Conservation (phyloP, 2,797 vertebrate genomes). For the Manis pentadactyla region DNA sequence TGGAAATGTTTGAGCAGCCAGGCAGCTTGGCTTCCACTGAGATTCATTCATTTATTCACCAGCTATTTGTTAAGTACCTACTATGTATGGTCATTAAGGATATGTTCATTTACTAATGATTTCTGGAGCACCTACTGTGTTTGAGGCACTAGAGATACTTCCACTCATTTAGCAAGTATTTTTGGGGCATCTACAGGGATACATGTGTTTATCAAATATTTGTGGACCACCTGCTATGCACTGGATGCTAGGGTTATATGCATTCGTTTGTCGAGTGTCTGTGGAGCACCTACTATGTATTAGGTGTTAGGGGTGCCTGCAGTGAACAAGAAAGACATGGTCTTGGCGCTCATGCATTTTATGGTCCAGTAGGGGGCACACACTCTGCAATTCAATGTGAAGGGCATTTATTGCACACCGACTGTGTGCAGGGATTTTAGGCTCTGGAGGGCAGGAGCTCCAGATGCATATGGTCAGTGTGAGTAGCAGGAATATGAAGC, state of each 20-base stretch:
- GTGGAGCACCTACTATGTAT: background rate
- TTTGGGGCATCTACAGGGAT: background rate
- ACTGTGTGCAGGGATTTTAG: fast-evolving
- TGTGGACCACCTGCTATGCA: background rate
- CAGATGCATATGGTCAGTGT: background rate
- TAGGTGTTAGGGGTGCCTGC: too few species aligned
- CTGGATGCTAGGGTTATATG: background rate
- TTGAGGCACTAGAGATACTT: background rate
- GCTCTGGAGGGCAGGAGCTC: background rate
- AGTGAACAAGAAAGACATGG: background rate
- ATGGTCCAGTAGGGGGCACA: background rate
- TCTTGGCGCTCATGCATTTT: background rate
- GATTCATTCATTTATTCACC: background rate
- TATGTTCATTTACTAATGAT: background rate
- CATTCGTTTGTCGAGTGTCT: background rate
- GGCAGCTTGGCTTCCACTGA: background rate
- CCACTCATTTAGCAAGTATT: too few species aligned
- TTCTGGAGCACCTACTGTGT: background rate
- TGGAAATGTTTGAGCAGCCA: too few species aligned
- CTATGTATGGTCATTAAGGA: background rate
- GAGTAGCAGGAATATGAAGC: background rate
- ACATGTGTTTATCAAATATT: background rate
- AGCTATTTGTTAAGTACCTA: background rate
- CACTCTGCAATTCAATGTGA: fast-evolving
- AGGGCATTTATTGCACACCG: background rate